A percentile compares a stretch with the other conserved stretches of the same genome.
These are phyloP conservation scores for Periophthalmodon schlosseri DNA, from an alignment of 2,113 vertebrate species.

Conservation along the genomic window DNA sequence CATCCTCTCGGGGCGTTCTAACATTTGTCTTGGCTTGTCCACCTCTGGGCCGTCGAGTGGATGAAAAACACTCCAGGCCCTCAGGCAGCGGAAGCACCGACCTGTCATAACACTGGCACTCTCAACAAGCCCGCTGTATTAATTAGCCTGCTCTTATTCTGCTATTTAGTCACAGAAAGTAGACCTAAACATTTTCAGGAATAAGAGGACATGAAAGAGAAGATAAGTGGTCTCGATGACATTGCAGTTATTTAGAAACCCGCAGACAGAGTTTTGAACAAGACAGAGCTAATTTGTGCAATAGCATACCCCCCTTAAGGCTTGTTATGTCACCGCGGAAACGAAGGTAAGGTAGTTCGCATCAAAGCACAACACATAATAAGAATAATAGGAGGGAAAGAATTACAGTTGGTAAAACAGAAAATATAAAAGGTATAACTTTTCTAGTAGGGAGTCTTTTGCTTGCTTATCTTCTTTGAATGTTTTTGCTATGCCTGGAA, in stretches of 20 bases:
- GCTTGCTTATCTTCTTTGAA: background rate
- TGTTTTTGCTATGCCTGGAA: background rate
- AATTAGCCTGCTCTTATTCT: background rate
- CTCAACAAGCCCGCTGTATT: background rate
- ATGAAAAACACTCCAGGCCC: conserved; percentile 21
- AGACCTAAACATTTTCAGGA: background rate
- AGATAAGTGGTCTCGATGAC: conserved; percentile 13
- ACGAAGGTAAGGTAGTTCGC: conserved; percentile 3
- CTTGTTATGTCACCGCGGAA: background rate
- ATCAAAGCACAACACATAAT: background rate
- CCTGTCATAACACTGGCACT: conserved; percentile 10
- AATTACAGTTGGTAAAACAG: background rate
- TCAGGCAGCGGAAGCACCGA: conserved; percentile 16
- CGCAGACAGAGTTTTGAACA: conserved; percentile 14
- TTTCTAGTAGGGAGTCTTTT: background rate
- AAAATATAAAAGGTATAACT: background rate
- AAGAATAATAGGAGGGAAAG: background rate
- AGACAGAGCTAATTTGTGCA: conserved; percentile 18
- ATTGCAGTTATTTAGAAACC: conserved; percentile 15
- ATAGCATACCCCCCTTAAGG: conserved; percentile 2
- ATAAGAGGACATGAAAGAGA: background rate
- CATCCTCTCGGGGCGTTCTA: conserved; percentile 22
- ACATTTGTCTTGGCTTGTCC: conserved; percentile 44
- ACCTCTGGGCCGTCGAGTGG: conserved; percentile 12
- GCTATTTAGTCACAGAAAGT: background rate